These are phyloP conservation scores for Sylvilagus bachmani DNA, from an alignment of 2,113 vertebrate species.

Conservation along the genomic window DNA sequence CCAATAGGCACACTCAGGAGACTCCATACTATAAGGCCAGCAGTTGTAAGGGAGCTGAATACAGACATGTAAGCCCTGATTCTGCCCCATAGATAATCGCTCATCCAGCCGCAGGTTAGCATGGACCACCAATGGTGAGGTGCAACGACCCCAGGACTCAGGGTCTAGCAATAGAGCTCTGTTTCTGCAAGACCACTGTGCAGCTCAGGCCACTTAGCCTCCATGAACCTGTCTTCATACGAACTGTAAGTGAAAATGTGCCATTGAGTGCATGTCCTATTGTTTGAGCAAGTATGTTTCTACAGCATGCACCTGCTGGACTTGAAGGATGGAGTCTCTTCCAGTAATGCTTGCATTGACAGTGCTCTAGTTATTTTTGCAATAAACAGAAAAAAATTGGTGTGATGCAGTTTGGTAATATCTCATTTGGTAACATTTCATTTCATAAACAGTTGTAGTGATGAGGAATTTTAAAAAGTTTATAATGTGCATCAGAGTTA, in stretches of 20 bases:
- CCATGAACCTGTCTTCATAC: background rate
- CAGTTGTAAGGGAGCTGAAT: background rate
- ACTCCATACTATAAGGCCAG: no score
- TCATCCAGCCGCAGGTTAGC: background rate
- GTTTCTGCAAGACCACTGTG: background rate
- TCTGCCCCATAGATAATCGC: background rate
- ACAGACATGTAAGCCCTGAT: background rate
- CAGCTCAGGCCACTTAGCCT: background rate
- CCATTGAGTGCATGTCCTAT: background rate
- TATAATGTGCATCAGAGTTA: background rate
- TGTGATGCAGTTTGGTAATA: background rate
- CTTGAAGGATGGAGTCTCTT: background rate
- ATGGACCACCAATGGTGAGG: no score
- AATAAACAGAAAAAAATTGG: background rate
- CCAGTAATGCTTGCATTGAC: background rate
- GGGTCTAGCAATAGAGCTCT: background rate
- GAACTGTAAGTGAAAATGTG: background rate
- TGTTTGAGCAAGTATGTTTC: background rate
- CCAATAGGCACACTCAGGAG: background rate
- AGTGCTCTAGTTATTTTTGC: background rate
- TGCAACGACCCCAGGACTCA: background rate
- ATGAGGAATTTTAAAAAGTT: no score
- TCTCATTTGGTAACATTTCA: background rate
- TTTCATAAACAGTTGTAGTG: background rate
- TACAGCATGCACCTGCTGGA: background rate